phyloP scores from a whole-genome alignment of 2,797 vertebrate genomes.

The Thaleichthys pacificus region DNA sequence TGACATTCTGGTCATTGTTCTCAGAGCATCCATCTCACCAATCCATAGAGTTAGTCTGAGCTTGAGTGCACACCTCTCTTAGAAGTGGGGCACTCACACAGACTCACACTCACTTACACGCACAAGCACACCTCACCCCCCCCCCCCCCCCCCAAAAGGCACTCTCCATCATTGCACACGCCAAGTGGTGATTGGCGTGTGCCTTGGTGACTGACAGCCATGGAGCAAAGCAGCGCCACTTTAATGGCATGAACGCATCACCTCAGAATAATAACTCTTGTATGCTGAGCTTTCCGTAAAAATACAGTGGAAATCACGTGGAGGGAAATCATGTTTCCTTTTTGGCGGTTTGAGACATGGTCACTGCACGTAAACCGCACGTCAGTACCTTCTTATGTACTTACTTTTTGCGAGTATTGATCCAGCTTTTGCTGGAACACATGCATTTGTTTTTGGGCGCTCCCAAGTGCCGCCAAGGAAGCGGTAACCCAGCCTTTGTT shows the following conservation, averaged over 20 bases:
- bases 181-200: not conserved
- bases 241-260: not conserved
- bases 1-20: constrained; percentile 44
- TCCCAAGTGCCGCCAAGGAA: no score
- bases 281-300: not conserved
- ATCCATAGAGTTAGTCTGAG: constrained; percentile 38
- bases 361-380: no score
- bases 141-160: not conserved
- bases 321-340: not conserved
- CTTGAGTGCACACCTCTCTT: constrained; percentile 27
- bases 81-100: constrained; percentile 27
- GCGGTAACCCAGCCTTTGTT: no score
- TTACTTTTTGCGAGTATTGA: no score
- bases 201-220: not conserved
- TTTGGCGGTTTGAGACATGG: no score
- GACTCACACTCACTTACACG: constrained; percentile 13
- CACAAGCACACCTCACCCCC: constrained; percentile 7
- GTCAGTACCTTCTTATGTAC: no score
- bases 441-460: no score
- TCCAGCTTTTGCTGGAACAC: no score
- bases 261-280: not conserved
- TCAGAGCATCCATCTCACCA: constrained; percentile 29
- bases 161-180: not conserved
- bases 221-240: not conserved
- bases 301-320: not conserved